Percentiles rank a stretch among this genome's conserved stretches.
phyloP scores from a whole-genome alignment of 2,113 vertebrate species.

The Sceloporus tristichus region DNA sequence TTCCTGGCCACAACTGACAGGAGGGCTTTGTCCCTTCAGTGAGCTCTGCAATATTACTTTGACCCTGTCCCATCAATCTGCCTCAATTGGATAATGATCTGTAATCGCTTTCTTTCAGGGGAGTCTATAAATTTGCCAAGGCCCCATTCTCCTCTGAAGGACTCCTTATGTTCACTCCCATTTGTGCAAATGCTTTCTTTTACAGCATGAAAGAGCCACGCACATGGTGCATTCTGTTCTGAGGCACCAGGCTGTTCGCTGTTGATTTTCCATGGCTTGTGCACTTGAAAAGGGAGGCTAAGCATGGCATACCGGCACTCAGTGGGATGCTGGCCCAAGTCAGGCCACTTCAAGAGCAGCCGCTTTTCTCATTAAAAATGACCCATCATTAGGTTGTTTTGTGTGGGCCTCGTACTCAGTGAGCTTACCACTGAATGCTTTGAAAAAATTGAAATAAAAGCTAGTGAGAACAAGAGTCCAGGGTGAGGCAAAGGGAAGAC shows the following conservation, averaged over 20 bases:
- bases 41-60: conserved; percentile 97
- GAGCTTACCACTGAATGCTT: conserved; percentile 79
- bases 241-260: conserved; percentile 79
- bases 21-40: conserved; percentile 91
- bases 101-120: conserved; percentile 99
- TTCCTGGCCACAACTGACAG: conserved; percentile 86
- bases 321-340: conserved; percentile 79
- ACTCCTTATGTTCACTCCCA: conserved; percentile 95
- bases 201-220: conserved; percentile 84
- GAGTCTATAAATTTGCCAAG: conserved; percentile 98
- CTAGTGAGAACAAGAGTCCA: conserved; percentile 70
- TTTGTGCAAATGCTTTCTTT: conserved; percentile 90
- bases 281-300: conserved; percentile 80
- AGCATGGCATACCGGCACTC: conserved; percentile 85
- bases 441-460: neutral
- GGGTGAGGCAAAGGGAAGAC: conserved; percentile 56
- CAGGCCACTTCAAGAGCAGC: conserved; percentile 80
- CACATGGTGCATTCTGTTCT: conserved; percentile 83
- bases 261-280: conserved; percentile 90
- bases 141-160: conserved; percentile 94
- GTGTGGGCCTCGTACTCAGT: conserved; percentile 91
- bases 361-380: conserved; percentile 91
- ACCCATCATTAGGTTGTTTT: conserved; percentile 91
- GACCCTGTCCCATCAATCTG: conserved; percentile 99
- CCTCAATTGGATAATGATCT: conserved; percentile 99